phyloP scores from a whole-genome alignment of 2,797 vertebrate species.

The Darevskia mixta region DNA sequence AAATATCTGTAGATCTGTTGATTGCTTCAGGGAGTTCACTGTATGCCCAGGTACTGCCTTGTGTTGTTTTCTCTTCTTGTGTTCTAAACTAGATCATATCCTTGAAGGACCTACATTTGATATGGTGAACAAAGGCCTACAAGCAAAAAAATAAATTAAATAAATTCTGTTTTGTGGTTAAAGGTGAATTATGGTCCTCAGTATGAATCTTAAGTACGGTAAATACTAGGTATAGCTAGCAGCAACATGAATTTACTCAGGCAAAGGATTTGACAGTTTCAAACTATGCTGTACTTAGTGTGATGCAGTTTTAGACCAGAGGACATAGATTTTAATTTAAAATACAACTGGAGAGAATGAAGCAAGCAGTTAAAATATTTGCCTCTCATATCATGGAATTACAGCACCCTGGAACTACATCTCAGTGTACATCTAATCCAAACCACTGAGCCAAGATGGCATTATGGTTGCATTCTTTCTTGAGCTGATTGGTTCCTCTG shows the following conservation, averaged over 20 bases:
- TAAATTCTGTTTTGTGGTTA: background rate
- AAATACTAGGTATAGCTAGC: background rate
- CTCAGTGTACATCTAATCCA: background rate
- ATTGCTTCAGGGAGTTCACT: constrained; percentile 20
- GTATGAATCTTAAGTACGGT: background rate
- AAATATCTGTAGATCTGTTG: constrained; percentile 21
- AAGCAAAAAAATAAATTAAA: background rate
- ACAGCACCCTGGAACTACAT: background rate
- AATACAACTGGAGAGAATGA: background rate
- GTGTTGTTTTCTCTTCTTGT: background rate
- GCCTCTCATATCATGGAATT: background rate
- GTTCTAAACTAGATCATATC: background rate
- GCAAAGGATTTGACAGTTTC: background rate
- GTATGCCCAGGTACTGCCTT: constrained; percentile 6
- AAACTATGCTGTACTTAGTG: background rate
- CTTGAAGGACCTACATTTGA: background rate
- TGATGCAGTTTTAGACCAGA: background rate
- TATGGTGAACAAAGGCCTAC: background rate
- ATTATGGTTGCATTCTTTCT: background rate
- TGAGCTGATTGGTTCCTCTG: background rate
- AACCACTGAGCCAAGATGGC: background rate
- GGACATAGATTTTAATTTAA: background rate
- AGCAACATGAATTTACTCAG: background rate
- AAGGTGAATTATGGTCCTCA: background rate
- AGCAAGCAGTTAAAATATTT: background rate